Conservation (phyloP, 1,140 invertebrate genomes). For the Adoxophyes honmai region DNA sequence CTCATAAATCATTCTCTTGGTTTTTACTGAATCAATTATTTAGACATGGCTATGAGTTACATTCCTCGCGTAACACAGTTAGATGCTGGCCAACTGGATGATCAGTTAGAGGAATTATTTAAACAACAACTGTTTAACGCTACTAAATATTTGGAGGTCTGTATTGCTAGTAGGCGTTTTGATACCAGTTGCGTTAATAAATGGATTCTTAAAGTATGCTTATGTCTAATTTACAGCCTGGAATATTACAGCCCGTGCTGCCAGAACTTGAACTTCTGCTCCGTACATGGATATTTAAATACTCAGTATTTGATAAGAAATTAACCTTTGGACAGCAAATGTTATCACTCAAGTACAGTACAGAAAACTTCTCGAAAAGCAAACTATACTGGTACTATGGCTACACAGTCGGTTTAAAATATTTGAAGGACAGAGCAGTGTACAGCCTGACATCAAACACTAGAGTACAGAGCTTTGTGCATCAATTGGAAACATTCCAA, state of each 20-base stretch:
- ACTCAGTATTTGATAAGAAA: conserved; percentile 74
- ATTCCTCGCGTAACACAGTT: conserved; percentile 72
- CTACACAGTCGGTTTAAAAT: conserved; percentile 74
- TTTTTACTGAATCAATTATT: conserved; percentile 8
- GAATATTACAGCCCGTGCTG: conserved; percentile 73
- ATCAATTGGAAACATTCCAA: conserved; percentile 75
- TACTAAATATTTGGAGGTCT: conserved; percentile 76
- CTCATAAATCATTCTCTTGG: no score
- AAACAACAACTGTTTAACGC: conserved; percentile 75
- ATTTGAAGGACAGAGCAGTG: conserved; percentile 75
- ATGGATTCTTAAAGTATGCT: background rate
- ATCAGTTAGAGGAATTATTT: conserved; percentile 77
- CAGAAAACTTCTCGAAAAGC: conserved; percentile 67
- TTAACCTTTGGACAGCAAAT: conserved; percentile 81
- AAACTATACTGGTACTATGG: conserved; percentile 77
- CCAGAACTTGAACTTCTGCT: conserved; percentile 79
- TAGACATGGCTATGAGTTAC: conserved; percentile 52
- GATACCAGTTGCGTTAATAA: no score
- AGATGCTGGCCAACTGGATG: conserved; percentile 78
- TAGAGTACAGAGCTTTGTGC: conserved; percentile 71
- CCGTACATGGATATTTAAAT: conserved; percentile 78
- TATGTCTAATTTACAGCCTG: conserved; percentile 66
- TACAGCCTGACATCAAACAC: conserved; percentile 72
- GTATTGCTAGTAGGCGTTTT: background rate
- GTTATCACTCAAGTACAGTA: conserved; percentile 78